Conservation (phyloP, 1,140 invertebrate species). For the Orchesella cincta region DNA sequence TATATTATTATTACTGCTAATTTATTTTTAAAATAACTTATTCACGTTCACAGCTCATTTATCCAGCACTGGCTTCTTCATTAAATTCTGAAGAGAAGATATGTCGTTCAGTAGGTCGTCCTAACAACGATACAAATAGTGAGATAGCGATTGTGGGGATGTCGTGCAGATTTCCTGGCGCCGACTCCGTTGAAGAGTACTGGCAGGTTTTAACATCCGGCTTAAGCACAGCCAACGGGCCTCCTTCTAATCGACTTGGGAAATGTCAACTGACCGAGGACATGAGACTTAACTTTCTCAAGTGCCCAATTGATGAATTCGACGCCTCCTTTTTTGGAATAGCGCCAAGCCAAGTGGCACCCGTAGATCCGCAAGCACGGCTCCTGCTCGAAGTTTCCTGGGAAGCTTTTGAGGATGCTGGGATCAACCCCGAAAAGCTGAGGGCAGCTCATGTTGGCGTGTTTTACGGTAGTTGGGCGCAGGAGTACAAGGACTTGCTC, state of each 20-base stretch:
- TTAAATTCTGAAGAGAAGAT: too few relatives aligned
- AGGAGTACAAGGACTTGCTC: not conserved
- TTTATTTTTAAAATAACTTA: too few relatives aligned
- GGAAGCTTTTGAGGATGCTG: conserved; percentile 48
- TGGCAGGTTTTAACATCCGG: conserved; percentile 2
- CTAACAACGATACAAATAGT: too few relatives aligned
- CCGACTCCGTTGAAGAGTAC: conserved; percentile 3
- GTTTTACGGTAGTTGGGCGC: not conserved
- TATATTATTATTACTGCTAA: too few relatives aligned
- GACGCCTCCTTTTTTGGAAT: conserved; percentile 4
- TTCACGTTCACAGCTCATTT: too few relatives aligned
- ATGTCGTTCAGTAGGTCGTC: too few relatives aligned
- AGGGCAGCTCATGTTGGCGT: not conserved
- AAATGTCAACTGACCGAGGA: too few relatives aligned
- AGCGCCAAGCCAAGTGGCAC: not conserved
- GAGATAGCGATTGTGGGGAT: conserved; percentile 20
- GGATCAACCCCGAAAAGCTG: not conserved
- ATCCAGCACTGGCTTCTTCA: too few relatives aligned
- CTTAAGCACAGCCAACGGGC: too few relatives aligned
- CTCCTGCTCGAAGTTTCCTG: conserved; percentile 50
- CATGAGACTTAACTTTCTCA: not conserved
- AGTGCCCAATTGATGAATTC: conserved; percentile 10
- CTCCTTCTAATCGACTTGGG: too few relatives aligned
- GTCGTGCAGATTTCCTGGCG: not conserved
- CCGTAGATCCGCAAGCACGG: not conserved